These are phyloP conservation scores for Taphrorychus bicolor DNA, from an alignment of 2,888 invertebrate genomes.

Conservation along the genomic window DNA sequence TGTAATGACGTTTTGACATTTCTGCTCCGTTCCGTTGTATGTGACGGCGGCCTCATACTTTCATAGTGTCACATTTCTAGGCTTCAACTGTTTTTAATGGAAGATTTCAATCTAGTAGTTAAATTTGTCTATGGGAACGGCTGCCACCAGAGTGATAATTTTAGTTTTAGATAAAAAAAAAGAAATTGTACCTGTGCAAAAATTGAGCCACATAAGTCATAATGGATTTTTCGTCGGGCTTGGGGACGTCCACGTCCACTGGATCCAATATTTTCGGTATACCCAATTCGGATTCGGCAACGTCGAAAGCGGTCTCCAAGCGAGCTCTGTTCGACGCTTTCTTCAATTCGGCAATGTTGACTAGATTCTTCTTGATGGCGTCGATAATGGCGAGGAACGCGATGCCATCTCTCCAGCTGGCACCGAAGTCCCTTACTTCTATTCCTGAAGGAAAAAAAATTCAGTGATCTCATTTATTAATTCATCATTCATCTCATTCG, in stretches of 20 bases:
- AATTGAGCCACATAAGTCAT: constrained; percentile 99
- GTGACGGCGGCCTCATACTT: too few relatives aligned
- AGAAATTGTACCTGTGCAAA: constrained; percentile 72
- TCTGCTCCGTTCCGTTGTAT: too few relatives aligned
- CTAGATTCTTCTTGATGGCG: constrained; percentile 90
- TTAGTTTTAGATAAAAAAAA: too few relatives aligned
- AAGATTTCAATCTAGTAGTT: too few relatives aligned
- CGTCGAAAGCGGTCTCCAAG: constrained; percentile 90
- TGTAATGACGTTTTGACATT: too few relatives aligned
- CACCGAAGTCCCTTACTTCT: constrained; percentile 91
- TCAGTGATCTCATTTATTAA: neutral
- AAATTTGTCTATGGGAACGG: too few relatives aligned
- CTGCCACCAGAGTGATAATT: too few relatives aligned
- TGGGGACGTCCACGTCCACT: constrained; percentile 94
- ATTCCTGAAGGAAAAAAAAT: constrained; percentile 65
- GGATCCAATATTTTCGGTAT: constrained; percentile 92
- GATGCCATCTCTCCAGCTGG: constrained; percentile 95
- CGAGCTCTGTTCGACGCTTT: constrained; percentile 80
- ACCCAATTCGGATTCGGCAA: constrained; percentile 90
- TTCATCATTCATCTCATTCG: too few relatives aligned
- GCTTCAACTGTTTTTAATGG: too few relatives aligned
- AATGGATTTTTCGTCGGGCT: constrained; percentile 96
- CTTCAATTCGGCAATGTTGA: constrained; percentile 85
- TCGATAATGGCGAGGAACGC: constrained; percentile 96
- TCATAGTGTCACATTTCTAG: too few relatives aligned